Conservation (phyloP, 2,113 vertebrate genomes). For the Pholis gunnellus region DNA sequence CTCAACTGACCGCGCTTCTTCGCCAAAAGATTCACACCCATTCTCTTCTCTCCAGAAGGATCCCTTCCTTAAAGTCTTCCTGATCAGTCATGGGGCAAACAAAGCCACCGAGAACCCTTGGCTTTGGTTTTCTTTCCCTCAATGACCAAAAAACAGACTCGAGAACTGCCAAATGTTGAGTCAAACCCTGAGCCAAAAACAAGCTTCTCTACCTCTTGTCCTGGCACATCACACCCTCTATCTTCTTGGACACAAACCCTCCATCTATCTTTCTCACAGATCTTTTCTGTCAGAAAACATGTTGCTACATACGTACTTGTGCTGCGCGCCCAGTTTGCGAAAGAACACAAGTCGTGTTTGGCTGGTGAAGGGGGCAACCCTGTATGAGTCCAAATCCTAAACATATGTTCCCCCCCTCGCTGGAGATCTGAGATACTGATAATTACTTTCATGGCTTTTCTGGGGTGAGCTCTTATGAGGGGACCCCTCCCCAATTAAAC, state of each 20-base stretch:
- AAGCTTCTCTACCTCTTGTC: conserved; percentile 64
- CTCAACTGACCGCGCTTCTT: conserved; percentile 66
- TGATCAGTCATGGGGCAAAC: conserved; percentile 48
- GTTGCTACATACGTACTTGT: conserved; percentile 47
- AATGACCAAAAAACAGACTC: conserved; percentile 27
- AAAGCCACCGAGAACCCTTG: conserved; percentile 34
- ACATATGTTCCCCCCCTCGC: conserved; percentile 74
- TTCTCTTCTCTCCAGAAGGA: conserved; percentile 61
- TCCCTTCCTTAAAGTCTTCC: conserved; percentile 32
- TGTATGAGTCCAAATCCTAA: conserved; percentile 76
- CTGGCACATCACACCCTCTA: conserved; percentile 63
- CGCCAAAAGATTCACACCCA: conserved; percentile 79
- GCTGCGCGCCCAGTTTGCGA: conserved; percentile 30
- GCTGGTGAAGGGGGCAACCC: conserved; percentile 69
- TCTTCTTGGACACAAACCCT: conserved; percentile 58
- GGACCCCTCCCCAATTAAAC: conserved; percentile 76
- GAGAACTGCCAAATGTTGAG: conserved; percentile 42
- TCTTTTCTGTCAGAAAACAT: conserved; percentile 68
- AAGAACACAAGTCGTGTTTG: conserved; percentile 67
- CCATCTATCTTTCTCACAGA: conserved; percentile 62
- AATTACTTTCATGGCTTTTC: conserved; percentile 76
- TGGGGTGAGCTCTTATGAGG: conserved; percentile 60
- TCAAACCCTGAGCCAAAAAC: conserved; percentile 56
- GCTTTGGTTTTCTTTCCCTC: neutral
- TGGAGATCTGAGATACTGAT: conserved; percentile 80